Conservation (phyloP, 2,113 vertebrate genomes). For the Tichodroma muraria region DNA sequence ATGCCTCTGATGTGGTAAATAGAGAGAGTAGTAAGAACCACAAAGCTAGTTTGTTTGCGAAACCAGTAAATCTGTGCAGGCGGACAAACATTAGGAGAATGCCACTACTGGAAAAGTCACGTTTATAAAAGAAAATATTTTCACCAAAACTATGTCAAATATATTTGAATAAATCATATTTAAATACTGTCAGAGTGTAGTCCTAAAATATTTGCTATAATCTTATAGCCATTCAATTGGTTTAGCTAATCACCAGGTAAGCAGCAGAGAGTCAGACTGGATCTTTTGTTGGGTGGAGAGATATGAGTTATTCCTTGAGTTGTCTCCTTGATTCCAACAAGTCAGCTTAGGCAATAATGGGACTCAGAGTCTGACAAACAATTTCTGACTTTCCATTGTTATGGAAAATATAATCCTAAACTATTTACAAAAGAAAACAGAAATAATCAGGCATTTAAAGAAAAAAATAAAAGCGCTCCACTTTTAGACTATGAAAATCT, state of each 20-base stretch:
- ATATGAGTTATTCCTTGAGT: neutral
- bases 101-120: neutral
- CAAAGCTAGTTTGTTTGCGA: neutral
- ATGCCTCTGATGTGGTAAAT: neutral
- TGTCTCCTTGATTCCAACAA: neutral
- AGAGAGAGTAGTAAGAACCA: neutral
- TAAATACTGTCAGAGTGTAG: neutral
- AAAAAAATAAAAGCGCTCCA: neutral
- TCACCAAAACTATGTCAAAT: neutral
- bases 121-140: neutral
- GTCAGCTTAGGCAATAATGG: neutral
- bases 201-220: neutral
- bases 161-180: neutral
- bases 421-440: neutral
- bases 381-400: slow-evolving; percentile 11
- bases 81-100: neutral
- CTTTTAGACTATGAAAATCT: neutral
- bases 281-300: neutral
- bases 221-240: neutral
- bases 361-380: neutral
- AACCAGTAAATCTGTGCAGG: neutral
- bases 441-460: neutral
- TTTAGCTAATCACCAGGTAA: neutral
- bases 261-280: neutral
- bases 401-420: slow-evolving; percentile 20